Conservation (phyloP, 1,140 invertebrate species). For the Listronotus bonariensis region DNA sequence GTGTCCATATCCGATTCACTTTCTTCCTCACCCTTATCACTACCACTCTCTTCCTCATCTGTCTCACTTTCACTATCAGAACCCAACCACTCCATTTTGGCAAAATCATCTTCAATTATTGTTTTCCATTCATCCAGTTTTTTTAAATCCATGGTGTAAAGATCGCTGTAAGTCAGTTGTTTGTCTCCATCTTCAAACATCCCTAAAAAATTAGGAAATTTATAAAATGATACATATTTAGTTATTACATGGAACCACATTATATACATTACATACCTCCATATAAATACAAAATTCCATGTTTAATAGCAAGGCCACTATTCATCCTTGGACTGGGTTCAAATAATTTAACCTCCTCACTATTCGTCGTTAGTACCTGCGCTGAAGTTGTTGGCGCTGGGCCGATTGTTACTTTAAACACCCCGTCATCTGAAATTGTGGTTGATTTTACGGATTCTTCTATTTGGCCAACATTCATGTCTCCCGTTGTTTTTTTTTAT, state of each 20-base stretch:
- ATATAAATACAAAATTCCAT: conserved; percentile 81
- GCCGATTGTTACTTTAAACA: conserved; percentile 72
- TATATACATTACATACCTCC: conserved; percentile 64
- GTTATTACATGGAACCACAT: too few species aligned
- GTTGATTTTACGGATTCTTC: conserved; percentile 51
- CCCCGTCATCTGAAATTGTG: conserved; percentile 63
- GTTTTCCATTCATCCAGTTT: conserved; percentile 87
- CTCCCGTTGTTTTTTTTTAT: too few species aligned
- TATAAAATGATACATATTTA: neutral
- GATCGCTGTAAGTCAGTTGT: conserved; percentile 80
- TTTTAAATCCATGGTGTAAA: conserved; percentile 68
- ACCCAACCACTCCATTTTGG: conserved; percentile 76
- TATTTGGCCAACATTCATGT: conserved; percentile 50
- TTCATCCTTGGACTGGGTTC: conserved; percentile 80
- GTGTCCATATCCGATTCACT: conserved; percentile 38
- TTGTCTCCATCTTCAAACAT: conserved; percentile 81
- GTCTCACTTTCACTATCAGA: conserved; percentile 66
- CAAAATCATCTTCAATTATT: conserved; percentile 69
- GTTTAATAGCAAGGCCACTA: conserved; percentile 75
- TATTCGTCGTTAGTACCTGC: conserved; percentile 20
- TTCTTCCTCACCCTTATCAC: conserved; percentile 34
- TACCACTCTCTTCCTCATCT: conserved; percentile 48
- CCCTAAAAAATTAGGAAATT: conserved; percentile 50
- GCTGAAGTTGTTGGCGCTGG: conserved; percentile 50
- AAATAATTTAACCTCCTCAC: conserved; percentile 53